Conservation (phyloP, 92 coral and sea anemone genomes). For the Heteractis magnifica region DNA sequence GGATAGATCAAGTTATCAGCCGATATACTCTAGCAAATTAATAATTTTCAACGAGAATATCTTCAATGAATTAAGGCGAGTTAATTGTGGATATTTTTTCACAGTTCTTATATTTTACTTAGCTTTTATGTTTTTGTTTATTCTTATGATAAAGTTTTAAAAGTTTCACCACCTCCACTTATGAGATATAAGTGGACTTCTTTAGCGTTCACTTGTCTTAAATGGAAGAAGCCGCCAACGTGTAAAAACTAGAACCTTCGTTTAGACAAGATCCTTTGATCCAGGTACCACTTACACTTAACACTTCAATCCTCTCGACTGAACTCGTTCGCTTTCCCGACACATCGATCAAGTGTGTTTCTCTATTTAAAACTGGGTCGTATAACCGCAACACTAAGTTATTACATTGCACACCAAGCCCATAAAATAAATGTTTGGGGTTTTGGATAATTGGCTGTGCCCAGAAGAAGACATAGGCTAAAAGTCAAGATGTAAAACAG, state of each 20-base stretch:
- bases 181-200: neutral
- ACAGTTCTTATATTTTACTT: too few species aligned
- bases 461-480: slow-evolving; percentile 16
- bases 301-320: neutral
- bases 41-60: too few species aligned
- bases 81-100: too few species aligned
- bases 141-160: neutral
- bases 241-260: neutral
- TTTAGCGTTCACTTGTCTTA: neutral
- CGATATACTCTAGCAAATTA: too few species aligned
- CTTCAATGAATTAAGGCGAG: neutral
- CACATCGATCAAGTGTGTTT: neutral
- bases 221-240: neutral
- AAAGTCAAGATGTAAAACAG: slow-evolving; percentile 17
- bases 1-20: too few species aligned
- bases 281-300: neutral
- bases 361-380: neutral
- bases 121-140: too few species aligned
- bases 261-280: neutral
- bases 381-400: too few species aligned
- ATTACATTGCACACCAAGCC: too few species aligned
- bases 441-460: neutral
- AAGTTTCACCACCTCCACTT: neutral
- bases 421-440: neutral
- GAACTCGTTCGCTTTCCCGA: neutral